A percentile compares a stretch with the other conserved stretches of the same genome.
Evolutionary conservation across 2,797 vertebrate species (phyloP).

Genomic region (Hylomyscus alleni): DNA sequence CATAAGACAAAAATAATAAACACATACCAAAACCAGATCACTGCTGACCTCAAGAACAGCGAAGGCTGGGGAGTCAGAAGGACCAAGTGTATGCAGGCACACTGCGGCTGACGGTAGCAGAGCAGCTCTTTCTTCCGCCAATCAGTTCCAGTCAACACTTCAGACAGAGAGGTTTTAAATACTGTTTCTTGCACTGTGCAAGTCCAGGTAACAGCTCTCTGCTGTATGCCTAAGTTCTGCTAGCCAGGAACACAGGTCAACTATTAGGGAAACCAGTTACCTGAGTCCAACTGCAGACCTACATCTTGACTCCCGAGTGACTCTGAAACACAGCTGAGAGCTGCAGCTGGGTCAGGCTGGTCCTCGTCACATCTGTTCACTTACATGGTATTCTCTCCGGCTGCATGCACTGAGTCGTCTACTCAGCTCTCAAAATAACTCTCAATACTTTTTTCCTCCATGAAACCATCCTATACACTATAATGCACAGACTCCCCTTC

Average conservation of each 20-base stretch:
- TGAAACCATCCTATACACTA: neutral
- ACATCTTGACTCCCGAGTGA: neutral
- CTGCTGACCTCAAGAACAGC: constrained; percentile 3
- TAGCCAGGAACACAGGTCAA: neutral
- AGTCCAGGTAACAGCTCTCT: constrained; percentile 12
- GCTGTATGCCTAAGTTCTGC: neutral
- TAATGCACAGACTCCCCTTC: neutral
- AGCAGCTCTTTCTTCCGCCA: neutral
- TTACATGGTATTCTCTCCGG: neutral
- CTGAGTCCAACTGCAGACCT: neutral
- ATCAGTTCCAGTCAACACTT: neutral
- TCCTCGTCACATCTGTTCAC: neutral
- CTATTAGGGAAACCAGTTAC: neutral
- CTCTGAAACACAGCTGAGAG: neutral
- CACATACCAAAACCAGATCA: neutral
- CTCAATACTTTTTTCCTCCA: constrained; percentile 35
- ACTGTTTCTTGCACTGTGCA: neutral
- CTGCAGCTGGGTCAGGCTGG: neutral
- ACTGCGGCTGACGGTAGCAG: neutral
- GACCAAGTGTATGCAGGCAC: neutral
- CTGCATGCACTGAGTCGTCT: constrained; percentile 1
- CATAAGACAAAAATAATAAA: constrained; percentile 27
- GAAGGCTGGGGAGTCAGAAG: neutral
- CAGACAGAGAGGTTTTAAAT: constrained; percentile 25
- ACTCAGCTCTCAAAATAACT: constrained; percentile 36